Evolutionary conservation across 2,797 vertebrate species (phyloP), one percentile per base, ranked within the genome.

Genomic region (Sarcophilus harrisii): DNA sequence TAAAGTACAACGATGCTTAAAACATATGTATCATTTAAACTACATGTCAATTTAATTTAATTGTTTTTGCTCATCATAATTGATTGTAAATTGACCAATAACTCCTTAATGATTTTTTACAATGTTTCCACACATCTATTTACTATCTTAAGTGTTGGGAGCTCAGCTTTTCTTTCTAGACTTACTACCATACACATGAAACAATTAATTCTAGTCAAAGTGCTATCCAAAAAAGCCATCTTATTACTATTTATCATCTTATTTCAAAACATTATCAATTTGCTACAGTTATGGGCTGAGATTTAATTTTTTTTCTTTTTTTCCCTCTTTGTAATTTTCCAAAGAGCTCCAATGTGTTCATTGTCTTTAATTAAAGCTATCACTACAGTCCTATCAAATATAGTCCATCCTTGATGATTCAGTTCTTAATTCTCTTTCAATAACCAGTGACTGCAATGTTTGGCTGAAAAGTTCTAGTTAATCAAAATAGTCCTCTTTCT

Each of bases 381-480:
- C 29, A 1, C 29, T 57, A 5, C 1, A 30, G 0, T 16, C 8
- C 93, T 57, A 54, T 1, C 0, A 92, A 93, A 90, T 90, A 30
- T 81, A 90, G 54, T 4, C 52, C 58, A 1, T 1, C 54, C 16
- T 60, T 30, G n/a, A 94, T 4, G 58, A 93, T 55, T 90, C 96
- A 66, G 54, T 45, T 60, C 93, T 92, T 59, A 38, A 73, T 73
- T 38, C 16, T 38, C 16, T 73, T 38, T 73, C n/a, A 62, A 81
- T 58, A 81, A 12, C 0, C 93, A 4, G 14, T 91, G 52, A 54
- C 12, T 81, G 5, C n/a, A 9, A 11, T 87, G 5, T 54, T 92
- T 90, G 52, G 92, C 91, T 4, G 13, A 28, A 73, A 13, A 96
- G 2, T 2, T 58, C 57, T 95, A 89, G 90, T 81, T 95, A 92